A percentile compares a stretch with the other conserved stretches of the same genome.
phyloP scores from a whole-genome alignment of 2,888 invertebrate species.

The Chloromyia formosa region DNA sequence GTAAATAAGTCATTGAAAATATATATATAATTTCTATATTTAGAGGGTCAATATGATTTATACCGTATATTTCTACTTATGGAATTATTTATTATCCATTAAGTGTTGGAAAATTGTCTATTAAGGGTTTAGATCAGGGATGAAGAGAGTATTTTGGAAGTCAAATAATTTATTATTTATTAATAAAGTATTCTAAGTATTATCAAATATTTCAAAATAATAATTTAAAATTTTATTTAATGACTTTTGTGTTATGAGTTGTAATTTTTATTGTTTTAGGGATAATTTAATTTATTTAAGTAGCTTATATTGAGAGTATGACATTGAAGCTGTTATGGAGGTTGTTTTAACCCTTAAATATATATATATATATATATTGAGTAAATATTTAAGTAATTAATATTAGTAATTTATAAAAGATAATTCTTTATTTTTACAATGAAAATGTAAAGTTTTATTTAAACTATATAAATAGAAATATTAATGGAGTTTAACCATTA shows the following conservation, averaged over 20 bases:
- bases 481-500: slow-evolving; percentile 65
- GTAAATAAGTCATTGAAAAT: slow-evolving; percentile 50
- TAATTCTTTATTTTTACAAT: slow-evolving; percentile 68
- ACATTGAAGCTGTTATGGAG: slow-evolving; percentile 62
- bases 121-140: slow-evolving; percentile 66
- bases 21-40: slow-evolving; percentile 61
- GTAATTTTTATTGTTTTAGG: slow-evolving; percentile 52
- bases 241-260: slow-evolving; percentile 65
- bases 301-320: slow-evolving; percentile 61
- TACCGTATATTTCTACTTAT: slow-evolving; percentile 66
- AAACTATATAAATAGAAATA: slow-evolving; percentile 72
- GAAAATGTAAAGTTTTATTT: slow-evolving; percentile 74
- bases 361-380: too few relatives aligned
- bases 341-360: slow-evolving; percentile 48
- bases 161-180: slow-evolving; percentile 62
- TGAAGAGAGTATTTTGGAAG: slow-evolving; percentile 66
- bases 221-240: slow-evolving; percentile 66
- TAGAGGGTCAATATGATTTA: slow-evolving; percentile 66
- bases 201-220: slow-evolving; percentile 64
- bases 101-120: slow-evolving; percentile 61
- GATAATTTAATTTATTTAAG: slow-evolving; percentile 52
- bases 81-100: slow-evolving; percentile 64
- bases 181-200: slow-evolving; percentile 63
- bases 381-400: slow-evolving; percentile 49
- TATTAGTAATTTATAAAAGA: slow-evolving; percentile 54